These are phyloP conservation scores for Flexamia atlantica DNA, from an alignment of 2,888 invertebrate species.

Conservation along the genomic window DNA sequence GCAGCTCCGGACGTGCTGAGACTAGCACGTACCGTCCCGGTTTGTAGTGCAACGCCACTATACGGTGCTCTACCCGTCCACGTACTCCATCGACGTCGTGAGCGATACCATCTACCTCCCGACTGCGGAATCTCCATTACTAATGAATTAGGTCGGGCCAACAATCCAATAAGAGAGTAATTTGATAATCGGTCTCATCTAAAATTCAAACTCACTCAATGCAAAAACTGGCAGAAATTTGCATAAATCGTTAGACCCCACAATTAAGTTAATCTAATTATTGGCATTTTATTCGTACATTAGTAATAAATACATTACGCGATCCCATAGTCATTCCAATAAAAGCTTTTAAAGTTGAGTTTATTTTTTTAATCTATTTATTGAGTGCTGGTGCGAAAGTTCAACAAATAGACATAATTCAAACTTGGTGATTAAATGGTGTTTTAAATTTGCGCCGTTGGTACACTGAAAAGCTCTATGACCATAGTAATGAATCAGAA, in stretches of 20 bases:
- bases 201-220: background rate
- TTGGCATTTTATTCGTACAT: background rate
- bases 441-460: too few species aligned
- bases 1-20: slow-evolving; percentile 33
- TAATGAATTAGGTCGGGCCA: too few species aligned
- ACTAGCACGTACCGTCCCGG: slow-evolving; percentile 42
- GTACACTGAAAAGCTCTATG: too few species aligned
- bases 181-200: background rate
- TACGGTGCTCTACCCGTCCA: slow-evolving; percentile 19
- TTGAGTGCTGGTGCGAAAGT: too few species aligned
- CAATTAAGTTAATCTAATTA: slow-evolving; percentile 22
- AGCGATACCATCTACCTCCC: background rate
- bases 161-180: background rate
- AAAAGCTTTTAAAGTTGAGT: background rate
- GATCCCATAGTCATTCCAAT: background rate
- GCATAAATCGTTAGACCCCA: background rate
- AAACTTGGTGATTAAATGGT: too few species aligned
- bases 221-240: background rate
- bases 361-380: too few species aligned
- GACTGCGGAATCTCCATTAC: background rate
- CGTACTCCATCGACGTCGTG: background rate
- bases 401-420: too few species aligned
- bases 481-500: too few species aligned
- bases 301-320: background rate
- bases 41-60: slow-evolving; percentile 30